Percentiles rank a stretch among this genome's conserved stretches.
Conservation (phyloP, 2,888 invertebrate genomes). For the Mamestra brassicae region DNA sequence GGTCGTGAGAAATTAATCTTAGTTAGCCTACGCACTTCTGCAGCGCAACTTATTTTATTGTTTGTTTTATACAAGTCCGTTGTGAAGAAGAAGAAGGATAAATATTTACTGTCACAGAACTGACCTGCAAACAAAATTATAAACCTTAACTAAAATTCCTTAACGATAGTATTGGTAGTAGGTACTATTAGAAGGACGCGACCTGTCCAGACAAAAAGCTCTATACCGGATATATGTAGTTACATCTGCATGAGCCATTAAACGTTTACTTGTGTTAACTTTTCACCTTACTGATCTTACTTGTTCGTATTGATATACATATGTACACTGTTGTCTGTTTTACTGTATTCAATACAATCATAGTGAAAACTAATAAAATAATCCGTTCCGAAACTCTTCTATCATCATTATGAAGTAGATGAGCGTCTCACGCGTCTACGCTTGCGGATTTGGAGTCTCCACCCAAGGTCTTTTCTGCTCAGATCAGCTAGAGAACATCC, state of each 20-base stretch:
- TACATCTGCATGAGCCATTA: slow-evolving; percentile 9
- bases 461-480: neutral
- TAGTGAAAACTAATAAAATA: neutral
- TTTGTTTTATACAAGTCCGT: slow-evolving; percentile 15
- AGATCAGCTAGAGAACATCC: neutral
- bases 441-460: neutral
- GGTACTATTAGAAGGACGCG: too few relatives aligned
- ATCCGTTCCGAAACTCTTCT: neutral
- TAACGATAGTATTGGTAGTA: too few relatives aligned
- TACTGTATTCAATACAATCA: neutral
- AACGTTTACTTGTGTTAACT: neutral
- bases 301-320: neutral
- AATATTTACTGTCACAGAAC: too few relatives aligned
- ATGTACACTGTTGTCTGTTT: neutral
- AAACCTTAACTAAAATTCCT: too few relatives aligned
- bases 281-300: slow-evolving; percentile 1
- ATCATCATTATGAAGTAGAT: neutral
- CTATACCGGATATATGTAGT: slow-evolving; percentile 17
- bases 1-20: slow-evolving; percentile 80
- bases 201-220: slow-evolving; percentile 31
- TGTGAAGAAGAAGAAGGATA: too few relatives aligned
- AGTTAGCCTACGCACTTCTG: slow-evolving; percentile 62
- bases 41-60: slow-evolving; percentile 34
- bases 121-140: too few relatives aligned
- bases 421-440: neutral